phyloP scores from a whole-genome alignment of 2,888 invertebrate species.

The Polydesmus complanatus region DNA sequence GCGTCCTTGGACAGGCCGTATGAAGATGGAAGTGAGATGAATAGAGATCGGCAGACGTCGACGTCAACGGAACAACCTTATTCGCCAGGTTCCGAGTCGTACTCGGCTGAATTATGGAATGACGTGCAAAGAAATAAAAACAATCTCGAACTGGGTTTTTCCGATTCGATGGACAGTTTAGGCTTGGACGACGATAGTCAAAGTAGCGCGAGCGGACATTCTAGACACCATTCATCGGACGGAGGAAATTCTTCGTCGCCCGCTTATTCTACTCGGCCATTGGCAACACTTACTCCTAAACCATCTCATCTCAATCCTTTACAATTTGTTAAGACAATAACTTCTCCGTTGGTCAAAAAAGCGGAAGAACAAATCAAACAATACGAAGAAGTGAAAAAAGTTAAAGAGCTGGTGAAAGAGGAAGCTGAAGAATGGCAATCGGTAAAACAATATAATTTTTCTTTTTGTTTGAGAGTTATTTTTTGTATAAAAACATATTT shows the following conservation, averaged over 20 bases:
- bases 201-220: conserved; percentile 11
- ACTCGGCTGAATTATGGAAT: background rate
- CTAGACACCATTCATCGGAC: conserved; percentile 13
- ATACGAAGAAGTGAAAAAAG: conserved; percentile 69
- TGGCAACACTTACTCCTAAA: conserved; percentile 46
- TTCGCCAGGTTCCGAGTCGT: background rate
- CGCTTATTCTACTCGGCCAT: conserved; percentile 37
- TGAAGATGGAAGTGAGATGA: conserved; percentile 15
- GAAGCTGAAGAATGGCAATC: conserved; percentile 85
- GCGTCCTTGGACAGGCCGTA: conserved; percentile 21
- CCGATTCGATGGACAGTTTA: conserved; percentile 19
- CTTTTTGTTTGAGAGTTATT: background rate
- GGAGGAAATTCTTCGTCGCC: conserved; percentile 2
- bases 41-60: background rate
- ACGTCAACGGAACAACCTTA: background rate
- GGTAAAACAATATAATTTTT: conserved; percentile 47
- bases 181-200: conserved; percentile 12
- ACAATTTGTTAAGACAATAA: conserved; percentile 76
- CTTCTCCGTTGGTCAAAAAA: conserved; percentile 69
- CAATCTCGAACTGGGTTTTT: background rate
- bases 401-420: conserved; percentile 58
- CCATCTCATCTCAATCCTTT: conserved; percentile 75
- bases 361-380: conserved; percentile 72
- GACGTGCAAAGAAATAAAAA: background rate
- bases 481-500: background rate